phyloP scores from a whole-genome alignment of 1,140 invertebrate genomes.

The Oppia nitens region DNA sequence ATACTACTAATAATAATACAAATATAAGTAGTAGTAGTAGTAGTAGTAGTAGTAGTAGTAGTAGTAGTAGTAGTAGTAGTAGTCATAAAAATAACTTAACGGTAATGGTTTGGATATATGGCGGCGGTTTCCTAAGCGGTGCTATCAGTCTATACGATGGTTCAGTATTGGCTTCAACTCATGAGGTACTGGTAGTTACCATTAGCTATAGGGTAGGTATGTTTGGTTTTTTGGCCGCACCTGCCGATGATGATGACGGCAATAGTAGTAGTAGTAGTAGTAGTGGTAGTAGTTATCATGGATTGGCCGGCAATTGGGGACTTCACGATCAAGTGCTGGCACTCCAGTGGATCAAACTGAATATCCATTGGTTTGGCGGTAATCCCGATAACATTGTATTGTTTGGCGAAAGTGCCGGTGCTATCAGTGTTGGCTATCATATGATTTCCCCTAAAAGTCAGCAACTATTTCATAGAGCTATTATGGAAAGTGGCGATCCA shows the following conservation, averaged over 20 bases:
- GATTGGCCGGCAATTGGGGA: conserved; percentile 85
- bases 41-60: no score
- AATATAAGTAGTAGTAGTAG: no score
- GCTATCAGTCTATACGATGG: conserved; percentile 50
- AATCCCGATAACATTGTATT: conserved; percentile 85
- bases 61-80: no score
- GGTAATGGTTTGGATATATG: conserved; percentile 30
- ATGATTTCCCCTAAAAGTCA: conserved; percentile 65
- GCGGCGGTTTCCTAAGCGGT: conserved; percentile 21
- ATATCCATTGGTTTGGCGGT: conserved; percentile 82
- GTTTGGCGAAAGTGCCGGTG: conserved; percentile 90
- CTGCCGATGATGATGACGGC: conserved; percentile 48
- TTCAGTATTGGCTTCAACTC: conserved; percentile 62
- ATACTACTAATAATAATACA: no score
- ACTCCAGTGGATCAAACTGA: conserved; percentile 78
- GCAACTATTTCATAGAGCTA: conserved; percentile 56
- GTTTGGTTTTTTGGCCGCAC: conserved; percentile 81
- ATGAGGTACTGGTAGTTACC: conserved; percentile 77
- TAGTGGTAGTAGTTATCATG: no score
- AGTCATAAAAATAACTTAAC: conserved; percentile 8
- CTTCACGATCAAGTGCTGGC: conserved; percentile 88
- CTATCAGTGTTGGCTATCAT: conserved; percentile 79
- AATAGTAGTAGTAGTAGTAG: no score
- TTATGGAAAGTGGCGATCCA: conserved; percentile 41
- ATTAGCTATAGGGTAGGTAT: conserved; percentile 87